Conservation (phyloP, 2,888 invertebrate species). For the Pomacea canaliculata region DNA sequence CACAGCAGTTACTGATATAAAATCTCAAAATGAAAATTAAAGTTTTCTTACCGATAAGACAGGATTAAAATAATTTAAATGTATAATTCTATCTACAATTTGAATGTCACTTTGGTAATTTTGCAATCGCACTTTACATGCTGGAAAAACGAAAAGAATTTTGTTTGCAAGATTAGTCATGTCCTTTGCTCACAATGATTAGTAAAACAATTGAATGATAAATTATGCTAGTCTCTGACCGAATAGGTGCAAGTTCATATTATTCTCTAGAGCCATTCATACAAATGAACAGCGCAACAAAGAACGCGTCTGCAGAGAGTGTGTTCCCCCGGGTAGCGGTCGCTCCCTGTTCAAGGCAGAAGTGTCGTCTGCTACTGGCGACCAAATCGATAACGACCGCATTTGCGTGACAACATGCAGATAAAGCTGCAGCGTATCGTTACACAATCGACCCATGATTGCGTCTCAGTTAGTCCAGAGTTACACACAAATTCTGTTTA, state of each 20-base stretch:
- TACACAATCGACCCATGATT: neutral
- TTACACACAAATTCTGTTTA: neutral
- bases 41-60: no score
- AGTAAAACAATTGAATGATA: no score
- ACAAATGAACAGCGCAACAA: neutral
- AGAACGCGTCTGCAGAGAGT: no score
- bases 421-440: neutral
- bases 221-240: neutral
- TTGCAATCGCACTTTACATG: no score
- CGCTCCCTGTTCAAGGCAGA: neutral
- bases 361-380: conserved; percentile 11
- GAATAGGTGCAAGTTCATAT: neutral
- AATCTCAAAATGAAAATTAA: no score
- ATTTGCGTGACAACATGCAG: conserved; percentile 2
- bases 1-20: no score
- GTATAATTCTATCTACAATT: no score
- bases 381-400: conserved; percentile 10
- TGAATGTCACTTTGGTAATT: no score
- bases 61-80: no score
- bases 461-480: neutral
- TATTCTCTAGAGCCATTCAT: neutral
- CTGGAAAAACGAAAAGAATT: neutral
- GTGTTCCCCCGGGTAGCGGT: neutral
- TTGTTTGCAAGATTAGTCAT: neutral
- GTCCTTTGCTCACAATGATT: no score